Evolutionary conservation across 2,113 vertebrate species (phyloP).

Genomic region (Psammodynastes pulverulentus): DNA sequence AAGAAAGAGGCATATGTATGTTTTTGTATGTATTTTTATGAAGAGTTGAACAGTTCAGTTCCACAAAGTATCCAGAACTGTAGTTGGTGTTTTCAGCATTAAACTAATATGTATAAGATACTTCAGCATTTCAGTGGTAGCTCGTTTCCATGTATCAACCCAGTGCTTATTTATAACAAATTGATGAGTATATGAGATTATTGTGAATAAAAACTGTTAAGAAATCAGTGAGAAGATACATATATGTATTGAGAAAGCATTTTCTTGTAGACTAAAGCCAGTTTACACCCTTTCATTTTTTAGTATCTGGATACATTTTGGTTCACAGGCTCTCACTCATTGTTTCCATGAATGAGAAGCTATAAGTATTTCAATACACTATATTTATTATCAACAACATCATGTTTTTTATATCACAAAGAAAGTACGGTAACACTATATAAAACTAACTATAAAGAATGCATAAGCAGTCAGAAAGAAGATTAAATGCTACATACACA

Average conservation of each 20-base stretch:
- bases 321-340: background rate
- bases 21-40: background rate
- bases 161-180: background rate
- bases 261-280: background rate
- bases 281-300: background rate
- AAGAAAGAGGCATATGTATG: background rate
- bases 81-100: background rate
- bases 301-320: background rate
- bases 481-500: background rate
- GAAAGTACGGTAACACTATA: background rate
- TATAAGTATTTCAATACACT: background rate
- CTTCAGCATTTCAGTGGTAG: background rate
- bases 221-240: background rate
- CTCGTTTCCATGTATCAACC: background rate
- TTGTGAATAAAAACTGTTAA: background rate
- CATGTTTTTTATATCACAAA: background rate
- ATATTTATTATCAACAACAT: background rate
- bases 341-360: background rate
- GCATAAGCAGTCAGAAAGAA: background rate
- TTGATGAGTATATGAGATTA: background rate
- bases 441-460: background rate
- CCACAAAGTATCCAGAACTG: background rate
- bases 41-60: background rate
- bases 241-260: background rate
- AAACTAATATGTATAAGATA: background rate